Base-by-base conservation (phyloP, 2,888 invertebrate species). In the Cheilosia grossa region DNA sequence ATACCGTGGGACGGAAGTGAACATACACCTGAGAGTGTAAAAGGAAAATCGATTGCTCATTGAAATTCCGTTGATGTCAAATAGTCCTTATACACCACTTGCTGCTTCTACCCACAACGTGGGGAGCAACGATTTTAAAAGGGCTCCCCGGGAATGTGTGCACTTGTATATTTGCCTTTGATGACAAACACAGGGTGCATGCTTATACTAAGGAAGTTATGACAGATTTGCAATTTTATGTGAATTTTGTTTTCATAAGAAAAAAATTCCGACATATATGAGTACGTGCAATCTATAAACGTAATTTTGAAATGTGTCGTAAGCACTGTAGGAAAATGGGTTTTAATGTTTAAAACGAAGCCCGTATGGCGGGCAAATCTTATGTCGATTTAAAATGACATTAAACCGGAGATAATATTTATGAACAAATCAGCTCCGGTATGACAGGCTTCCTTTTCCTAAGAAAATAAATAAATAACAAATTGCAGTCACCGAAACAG, bases 41-140 rank as follows among this genome's bases (percentile, higher is more conserved):
- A 49, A 59, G 33, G 63, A 86, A 87, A 87, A 86, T 87, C 83
- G 79, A 87, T 87, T 69, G 64, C 86, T 87, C 86, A 87, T 87
- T 87, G 87, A 87, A 87, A 87, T 87, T 87, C 87, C 66, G 81
- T 82, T 82, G 80, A 86, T 83, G 87, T 87, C 87, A 77, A 83
- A 73, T 72, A 70, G 77, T 83, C 83, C 80, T 87, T 81, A 75
- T 81, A 80, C 75, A 66, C 83, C 80, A 83, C 80, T 83, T 83
- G 79, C 80, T 83, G 80, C 80, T 80, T 53, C 19, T 59, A 33
- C 47, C 37, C 49, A 58, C 33, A 80, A 77, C 54, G 40, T 72
- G 66, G 72, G 59, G 17, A 77, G 53, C 53, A 78, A 67, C 61
- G 66, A 67, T 59, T 69, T 81, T 64, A 47, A 56, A 66, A 64